Base-by-base conservation (phyloP, 2,888 invertebrate species). In the Trachelus iudaicus region DNA sequence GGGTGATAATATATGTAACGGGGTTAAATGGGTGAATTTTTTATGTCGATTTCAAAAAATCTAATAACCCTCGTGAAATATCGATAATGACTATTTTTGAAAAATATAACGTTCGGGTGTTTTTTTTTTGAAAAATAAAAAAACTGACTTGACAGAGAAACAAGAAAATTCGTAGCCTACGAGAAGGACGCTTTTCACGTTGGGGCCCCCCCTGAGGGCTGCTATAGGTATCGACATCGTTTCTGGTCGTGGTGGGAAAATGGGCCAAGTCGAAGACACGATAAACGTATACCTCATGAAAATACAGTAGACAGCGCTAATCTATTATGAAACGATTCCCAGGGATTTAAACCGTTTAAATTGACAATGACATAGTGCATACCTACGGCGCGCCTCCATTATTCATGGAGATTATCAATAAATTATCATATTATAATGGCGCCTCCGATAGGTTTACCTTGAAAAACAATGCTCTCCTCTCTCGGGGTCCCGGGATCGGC, bases 381-480 rank as follows among this genome's bases (percentile, higher is more conserved):
- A 86, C 84, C 80, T 83, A 78, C 81, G 75, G 77, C 79, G 81
- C 79, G 82, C 79, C 79, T 89, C 84, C 89, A 90, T 90, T 90
- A 89, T 90, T 90, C 89, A 90, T 88, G 82, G 80, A 85, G 84
- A 88, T 90, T 88, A 89, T 88, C 90, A 85, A 86, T 85, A 83
- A 87, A 90, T 90, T 90, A 90, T 89, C 88, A 89, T 88, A 90
- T 87, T 86, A 84, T 87, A 89, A 90, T 87, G 86, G 87, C 86
- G 85, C 84, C 85, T 81, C 81, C 85, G 84, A 84, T 86, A 79
- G 73, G 73, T 85, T 81, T 81, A 82, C 85, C 83, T 85, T 83
- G 83, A 81, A 82, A 85, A 31, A 83, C 83, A 79, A 78, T 79
- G 79, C 80, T 78, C 56, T 76, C 9, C 56, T 56, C 23, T 23